Percentiles rank a stretch among this genome's conserved stretches.
Evolutionary conservation across 2,797 vertebrate species (phyloP).

Genomic region (Periparus ater): DNA sequence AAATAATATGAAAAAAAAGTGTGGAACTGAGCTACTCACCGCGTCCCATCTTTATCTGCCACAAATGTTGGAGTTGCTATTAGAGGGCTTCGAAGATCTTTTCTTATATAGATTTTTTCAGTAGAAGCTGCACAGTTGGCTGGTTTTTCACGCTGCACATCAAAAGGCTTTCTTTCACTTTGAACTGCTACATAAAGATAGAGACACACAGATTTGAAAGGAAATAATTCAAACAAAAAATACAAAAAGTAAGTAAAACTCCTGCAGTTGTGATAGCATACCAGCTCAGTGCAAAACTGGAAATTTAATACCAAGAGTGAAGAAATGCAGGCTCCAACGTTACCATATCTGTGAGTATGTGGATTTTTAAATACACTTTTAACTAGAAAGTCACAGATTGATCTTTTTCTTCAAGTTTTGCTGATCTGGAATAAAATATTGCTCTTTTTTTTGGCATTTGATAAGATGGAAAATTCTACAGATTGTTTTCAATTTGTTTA

Average conservation of each 20-base stretch:
- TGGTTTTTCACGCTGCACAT: constrained; percentile 93
- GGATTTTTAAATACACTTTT: neutral
- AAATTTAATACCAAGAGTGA: neutral
- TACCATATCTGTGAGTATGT: neutral
- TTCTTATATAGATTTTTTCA: constrained; percentile 98
- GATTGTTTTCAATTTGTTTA: neutral
- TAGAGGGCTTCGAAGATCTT: constrained; percentile 93
- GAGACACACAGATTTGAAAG: constrained; percentile 33
- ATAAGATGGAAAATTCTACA: neutral
- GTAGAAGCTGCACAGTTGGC: constrained; percentile 97
- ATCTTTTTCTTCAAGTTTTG: neutral
- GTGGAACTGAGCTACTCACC: constrained; percentile 75
- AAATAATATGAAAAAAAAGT: neutral
- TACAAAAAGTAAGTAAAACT: neutral
- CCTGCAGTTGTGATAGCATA: neutral
- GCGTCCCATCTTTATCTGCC: constrained; percentile 90
- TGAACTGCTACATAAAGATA: constrained; percentile 87
- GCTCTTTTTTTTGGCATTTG: neutral
- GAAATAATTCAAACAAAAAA: neutral
- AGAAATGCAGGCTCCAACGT: neutral
- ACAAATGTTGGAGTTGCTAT: constrained; percentile 98
- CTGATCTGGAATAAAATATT: neutral
- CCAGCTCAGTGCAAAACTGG: neutral
- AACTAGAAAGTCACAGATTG: neutral
- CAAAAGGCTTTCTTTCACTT: constrained; percentile 96